Percentiles rank a stretch among this genome's conserved stretches.
Conservation (phyloP, 2,888 invertebrate genomes). For the Epinotia nisella region DNA sequence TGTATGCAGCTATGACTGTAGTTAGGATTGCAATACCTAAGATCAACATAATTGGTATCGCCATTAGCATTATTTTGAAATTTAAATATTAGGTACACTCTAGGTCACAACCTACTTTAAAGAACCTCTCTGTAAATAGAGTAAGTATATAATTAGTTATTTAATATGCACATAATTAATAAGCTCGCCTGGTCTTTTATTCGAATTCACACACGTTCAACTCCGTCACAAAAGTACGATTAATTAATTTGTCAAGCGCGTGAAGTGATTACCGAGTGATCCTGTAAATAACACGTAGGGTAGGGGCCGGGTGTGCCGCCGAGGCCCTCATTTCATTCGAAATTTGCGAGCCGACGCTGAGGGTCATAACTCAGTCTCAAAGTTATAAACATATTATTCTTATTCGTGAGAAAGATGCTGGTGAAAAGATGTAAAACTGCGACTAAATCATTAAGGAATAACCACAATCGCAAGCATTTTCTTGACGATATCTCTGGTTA, state of each 20-base stretch:
- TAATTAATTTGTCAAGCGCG: constrained; percentile 25
- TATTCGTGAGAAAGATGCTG: constrained; percentile 13
- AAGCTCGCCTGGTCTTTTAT: background rate
- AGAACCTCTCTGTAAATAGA: background rate
- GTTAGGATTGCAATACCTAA: no score
- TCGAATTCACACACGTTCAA: constrained; percentile 11
- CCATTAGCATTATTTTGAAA: no score
- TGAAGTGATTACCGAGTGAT: constrained; percentile 10
- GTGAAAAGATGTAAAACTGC: background rate
- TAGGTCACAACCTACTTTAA: constrained; percentile 17
- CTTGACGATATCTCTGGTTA: background rate
- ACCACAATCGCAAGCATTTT: background rate
- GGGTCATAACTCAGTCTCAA: constrained; percentile 55
- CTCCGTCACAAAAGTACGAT: constrained; percentile 6
- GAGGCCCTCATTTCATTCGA: constrained; percentile 56
- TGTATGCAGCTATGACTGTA: no score
- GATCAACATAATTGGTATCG: no score
- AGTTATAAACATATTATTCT: constrained; percentile 46
- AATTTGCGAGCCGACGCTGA: constrained; percentile 50
- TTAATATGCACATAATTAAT: constrained; percentile 22
- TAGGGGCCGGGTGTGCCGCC: constrained; percentile 3
- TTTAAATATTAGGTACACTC: background rate
- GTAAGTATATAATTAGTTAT: background rate
- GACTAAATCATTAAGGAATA: background rate
- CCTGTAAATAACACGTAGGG: constrained; percentile 21